Evolutionary conservation across 1,140 invertebrate species (phyloP).

Genomic region (Penaeus vannamei): DNA sequence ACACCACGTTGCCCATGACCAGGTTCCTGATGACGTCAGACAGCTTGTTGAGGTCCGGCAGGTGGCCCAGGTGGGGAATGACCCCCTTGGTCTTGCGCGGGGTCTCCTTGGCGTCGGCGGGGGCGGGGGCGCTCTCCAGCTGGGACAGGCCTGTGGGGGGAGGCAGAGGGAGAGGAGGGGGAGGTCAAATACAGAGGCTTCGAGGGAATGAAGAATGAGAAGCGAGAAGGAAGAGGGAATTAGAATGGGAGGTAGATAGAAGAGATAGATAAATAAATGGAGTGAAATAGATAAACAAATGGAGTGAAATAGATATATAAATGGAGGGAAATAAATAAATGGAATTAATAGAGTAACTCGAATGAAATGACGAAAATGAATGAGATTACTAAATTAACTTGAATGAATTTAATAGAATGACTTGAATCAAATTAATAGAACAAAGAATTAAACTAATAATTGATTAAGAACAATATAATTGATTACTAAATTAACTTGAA

Average conservation of each 20-base stretch:
- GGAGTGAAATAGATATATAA: no score
- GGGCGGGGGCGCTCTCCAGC: conserved; percentile 18
- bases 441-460: no score
- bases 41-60: conserved; percentile 73
- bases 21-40: conserved; percentile 74
- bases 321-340: no score
- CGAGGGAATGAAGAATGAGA: background rate
- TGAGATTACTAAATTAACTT: no score
- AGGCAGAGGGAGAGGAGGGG: background rate
- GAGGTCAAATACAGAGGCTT: background rate
- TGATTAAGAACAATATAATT: no score
- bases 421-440: no score
- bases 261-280: background rate
- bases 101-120: conserved; percentile 22
- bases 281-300: background rate
- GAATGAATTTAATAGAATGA: no score
- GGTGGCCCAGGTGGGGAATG: conserved; percentile 57
- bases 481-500: no score
- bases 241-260: background rate
- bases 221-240: background rate
- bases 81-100: conserved; percentile 46
- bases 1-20: conserved; percentile 75
- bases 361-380: no score
- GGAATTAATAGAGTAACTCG: no score
- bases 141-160: conserved; percentile 36